A percentile compares a stretch with the other conserved stretches of the same genome.
These are phyloP conservation scores for Clistopyga incitator DNA, from an alignment of 2,888 invertebrate genomes.

Conservation along the genomic window DNA sequence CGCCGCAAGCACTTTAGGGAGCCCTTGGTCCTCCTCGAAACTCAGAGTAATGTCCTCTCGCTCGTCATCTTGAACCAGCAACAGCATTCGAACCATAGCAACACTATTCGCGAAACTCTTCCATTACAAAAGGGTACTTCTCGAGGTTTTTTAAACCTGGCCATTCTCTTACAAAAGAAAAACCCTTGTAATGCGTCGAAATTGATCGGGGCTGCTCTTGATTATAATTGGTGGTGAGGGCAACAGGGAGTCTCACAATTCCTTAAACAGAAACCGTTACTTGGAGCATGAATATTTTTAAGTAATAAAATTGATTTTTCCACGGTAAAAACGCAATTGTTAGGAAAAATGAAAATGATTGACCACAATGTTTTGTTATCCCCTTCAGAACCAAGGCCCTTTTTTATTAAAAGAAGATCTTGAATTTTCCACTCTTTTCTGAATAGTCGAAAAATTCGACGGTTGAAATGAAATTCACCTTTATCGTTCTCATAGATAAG, in stretches of 20 bases:
- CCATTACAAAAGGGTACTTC: constrained; percentile 33
- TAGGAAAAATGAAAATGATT: background rate
- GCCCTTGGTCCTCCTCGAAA: constrained; percentile 57
- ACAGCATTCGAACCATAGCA: constrained; percentile 10
- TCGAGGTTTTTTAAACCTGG: background rate
- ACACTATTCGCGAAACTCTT: constrained; percentile 12
- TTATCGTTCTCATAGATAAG: no score
- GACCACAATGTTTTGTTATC: no score
- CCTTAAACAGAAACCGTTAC: background rate
- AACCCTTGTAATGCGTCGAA: constrained; percentile 9
- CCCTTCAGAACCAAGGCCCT: no score
- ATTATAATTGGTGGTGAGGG: background rate
- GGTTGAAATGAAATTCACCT: no score
- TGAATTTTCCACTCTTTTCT: no score
- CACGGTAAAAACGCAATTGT: background rate
- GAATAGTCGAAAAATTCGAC: no score
- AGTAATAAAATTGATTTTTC: background rate
- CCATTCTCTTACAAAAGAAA: background rate
- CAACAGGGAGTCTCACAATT: background rate
- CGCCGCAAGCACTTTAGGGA: constrained; percentile 55
- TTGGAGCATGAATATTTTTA: background rate
- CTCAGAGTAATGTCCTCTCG: constrained; percentile 49
- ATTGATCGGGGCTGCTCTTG: background rate
- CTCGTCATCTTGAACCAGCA: constrained; percentile 37
- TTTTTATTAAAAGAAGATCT: no score